Conservation (phyloP, 2,888 invertebrate species). For the Patella depressa region DNA sequence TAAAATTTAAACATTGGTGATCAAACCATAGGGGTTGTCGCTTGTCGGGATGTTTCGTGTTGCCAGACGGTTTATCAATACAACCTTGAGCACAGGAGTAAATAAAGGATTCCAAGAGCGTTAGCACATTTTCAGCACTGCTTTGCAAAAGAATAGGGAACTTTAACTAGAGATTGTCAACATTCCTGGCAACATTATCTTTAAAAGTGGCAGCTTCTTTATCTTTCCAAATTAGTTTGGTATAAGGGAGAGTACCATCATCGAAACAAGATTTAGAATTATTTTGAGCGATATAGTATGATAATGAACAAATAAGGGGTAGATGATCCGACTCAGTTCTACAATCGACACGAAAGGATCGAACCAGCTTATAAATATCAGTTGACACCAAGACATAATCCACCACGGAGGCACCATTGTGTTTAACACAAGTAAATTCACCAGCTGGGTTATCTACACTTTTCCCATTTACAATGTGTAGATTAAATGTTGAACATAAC, state of each 20-base stretch:
- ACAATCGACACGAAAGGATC: neutral
- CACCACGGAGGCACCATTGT: constrained; percentile 5
- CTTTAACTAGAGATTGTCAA: neutral
- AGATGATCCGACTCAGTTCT: constrained; percentile 1
- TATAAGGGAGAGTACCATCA: too few relatives aligned
- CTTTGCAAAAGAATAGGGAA: neutral
- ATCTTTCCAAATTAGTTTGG: too few relatives aligned
- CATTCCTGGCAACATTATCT: too few relatives aligned
- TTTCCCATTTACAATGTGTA: constrained; percentile 3
- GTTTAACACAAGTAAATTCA: neutral
- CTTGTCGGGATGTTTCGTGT: neutral
- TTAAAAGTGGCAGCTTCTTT: too few relatives aligned
- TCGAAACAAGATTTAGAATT: too few relatives aligned
- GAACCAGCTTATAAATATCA: neutral
- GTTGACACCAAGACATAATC: neutral
- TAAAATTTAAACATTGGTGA: neutral
- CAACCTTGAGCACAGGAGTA: neutral
- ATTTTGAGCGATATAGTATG: neutral
- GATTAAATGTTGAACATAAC: constrained; percentile 4
- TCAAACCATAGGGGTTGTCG: neutral
- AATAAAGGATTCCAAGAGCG: neutral
- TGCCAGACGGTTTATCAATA: neutral
- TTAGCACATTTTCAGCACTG: neutral
- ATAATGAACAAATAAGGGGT: neutral
- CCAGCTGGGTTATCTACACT: neutral